These are phyloP conservation scores for Odontocerum albicorne DNA, from an alignment of 2,888 invertebrate genomes.

Conservation along the genomic window DNA sequence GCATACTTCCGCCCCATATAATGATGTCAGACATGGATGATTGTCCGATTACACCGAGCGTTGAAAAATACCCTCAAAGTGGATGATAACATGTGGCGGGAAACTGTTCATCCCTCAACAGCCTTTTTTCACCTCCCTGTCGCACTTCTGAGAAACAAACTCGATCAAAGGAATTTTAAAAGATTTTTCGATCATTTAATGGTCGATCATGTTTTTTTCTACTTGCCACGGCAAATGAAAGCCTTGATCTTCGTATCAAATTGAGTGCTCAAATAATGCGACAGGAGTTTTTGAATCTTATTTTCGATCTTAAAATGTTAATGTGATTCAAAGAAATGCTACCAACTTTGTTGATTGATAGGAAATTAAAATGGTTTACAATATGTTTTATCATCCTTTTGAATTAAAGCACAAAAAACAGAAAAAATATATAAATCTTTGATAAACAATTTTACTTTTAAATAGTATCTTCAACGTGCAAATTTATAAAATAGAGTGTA, in stretches of 20 bases:
- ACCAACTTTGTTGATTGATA: no score
- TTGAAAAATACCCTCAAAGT: constrained; percentile 23
- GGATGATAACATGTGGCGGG: constrained; percentile 17
- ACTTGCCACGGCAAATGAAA: constrained; percentile 4
- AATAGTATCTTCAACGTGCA: no score
- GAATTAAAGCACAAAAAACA: no score
- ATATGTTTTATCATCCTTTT: no score
- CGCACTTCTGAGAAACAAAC: constrained; percentile 8
- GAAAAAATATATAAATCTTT: no score
- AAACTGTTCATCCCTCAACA: background rate
- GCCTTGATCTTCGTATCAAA: constrained; percentile 15
- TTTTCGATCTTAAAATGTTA: no score
- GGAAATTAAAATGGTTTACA: no score
- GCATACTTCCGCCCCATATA: constrained; percentile 19
- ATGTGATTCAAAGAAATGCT: no score
- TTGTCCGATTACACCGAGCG: constrained; percentile 27
- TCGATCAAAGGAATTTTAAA: constrained; percentile 16
- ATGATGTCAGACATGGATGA: constrained; percentile 32
- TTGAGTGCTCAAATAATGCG: constrained; percentile 12
- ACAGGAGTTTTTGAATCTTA: no score
- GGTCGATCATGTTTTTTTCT: constrained; percentile 11
- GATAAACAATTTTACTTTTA: no score
- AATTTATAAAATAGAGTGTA: no score
- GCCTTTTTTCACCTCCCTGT: constrained; percentile 10
- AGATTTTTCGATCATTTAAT: constrained; percentile 17